Conservation (phyloP, 2,888 invertebrate genomes). For the Sinopyrophorus schimmeli region DNA sequence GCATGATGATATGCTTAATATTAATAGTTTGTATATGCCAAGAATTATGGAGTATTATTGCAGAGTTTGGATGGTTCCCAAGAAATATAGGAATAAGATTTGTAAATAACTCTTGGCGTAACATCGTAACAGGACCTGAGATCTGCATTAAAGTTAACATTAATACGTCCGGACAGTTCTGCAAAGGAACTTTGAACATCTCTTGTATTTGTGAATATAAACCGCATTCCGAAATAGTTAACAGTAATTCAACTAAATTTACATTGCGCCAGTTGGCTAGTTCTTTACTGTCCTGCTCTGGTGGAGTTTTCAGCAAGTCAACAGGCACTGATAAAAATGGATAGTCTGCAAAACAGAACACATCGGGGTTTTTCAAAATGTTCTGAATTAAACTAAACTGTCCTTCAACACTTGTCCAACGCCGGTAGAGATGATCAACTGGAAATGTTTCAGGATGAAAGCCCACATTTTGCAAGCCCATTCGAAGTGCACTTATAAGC, state of each 20-base stretch:
- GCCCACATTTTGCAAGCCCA: slow-evolving; percentile 76
- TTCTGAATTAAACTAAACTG: slow-evolving; percentile 87
- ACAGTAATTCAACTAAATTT: slow-evolving; percentile 85
- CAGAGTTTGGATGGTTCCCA: slow-evolving; percentile 94
- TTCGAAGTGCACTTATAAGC: slow-evolving; percentile 78
- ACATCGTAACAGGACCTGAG: slow-evolving; percentile 73
- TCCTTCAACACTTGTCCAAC: slow-evolving; percentile 93
- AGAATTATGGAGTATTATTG: slow-evolving; percentile 92
- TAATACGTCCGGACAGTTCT: slow-evolving; percentile 93
- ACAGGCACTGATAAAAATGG: slow-evolving; percentile 84
- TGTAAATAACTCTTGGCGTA: slow-evolving; percentile 85
- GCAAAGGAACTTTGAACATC: slow-evolving; percentile 87
- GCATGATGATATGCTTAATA: slow-evolving; percentile 85
- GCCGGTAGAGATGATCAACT: slow-evolving; percentile 84
- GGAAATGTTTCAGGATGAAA: slow-evolving; percentile 79
- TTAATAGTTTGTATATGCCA: slow-evolving; percentile 79
- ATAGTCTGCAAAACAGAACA: slow-evolving; percentile 93
- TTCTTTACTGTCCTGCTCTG: slow-evolving; percentile 94
- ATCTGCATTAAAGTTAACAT: slow-evolving; percentile 88
- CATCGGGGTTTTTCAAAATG: slow-evolving; percentile 87
- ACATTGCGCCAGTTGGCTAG: slow-evolving; percentile 91
- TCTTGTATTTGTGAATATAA: slow-evolving; percentile 78
- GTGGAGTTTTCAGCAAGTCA: slow-evolving; percentile 89
- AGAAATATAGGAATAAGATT: slow-evolving; percentile 91
- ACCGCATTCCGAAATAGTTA: slow-evolving; percentile 86